Evolutionary conservation across 2,797 vertebrate species (phyloP).

Genomic region (Pipistrellus nathusii): DNA sequence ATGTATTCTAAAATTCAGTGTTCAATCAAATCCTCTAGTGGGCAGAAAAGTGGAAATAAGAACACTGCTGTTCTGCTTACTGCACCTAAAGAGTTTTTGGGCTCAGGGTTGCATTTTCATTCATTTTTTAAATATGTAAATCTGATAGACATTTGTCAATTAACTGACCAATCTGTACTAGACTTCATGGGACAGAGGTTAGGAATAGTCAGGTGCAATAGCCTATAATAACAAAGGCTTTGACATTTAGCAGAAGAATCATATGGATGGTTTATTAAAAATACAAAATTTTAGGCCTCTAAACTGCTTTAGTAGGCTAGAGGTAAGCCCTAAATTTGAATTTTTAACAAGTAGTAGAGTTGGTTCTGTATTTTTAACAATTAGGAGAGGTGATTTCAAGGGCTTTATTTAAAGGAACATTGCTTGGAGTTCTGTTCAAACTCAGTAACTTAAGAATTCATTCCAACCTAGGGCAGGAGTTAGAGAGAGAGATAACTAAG

Average conservation of each 20-base stretch:
- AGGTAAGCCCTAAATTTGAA: not conserved
- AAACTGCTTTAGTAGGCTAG: not conserved
- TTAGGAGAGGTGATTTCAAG: not conserved
- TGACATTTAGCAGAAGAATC: not conserved
- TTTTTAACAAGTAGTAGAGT: not conserved
- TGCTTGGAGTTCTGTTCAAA: not conserved
- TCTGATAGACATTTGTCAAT: not conserved
- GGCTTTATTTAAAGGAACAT: not conserved
- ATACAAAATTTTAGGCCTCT: not conserved
- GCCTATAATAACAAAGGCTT: not conserved
- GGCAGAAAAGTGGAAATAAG: not conserved
- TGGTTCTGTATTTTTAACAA: slow-evolving; percentile 30
- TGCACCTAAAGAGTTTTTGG: not conserved
- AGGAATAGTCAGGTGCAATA: not conserved
- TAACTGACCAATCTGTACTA: not conserved
- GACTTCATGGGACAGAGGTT: not conserved
- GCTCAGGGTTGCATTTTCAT: not conserved
- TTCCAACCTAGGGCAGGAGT: not conserved
- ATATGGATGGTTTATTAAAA: not conserved
- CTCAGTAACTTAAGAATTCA: not conserved
- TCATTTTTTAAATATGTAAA: slow-evolving; percentile 3
- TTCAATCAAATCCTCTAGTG: not conserved
- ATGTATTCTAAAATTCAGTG: not conserved
- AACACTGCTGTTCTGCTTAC: not conserved
- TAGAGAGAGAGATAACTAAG: not conserved